Evolutionary conservation across 2,888 invertebrate species (phyloP).

Genomic region (Allolobophora icterica): DNA sequence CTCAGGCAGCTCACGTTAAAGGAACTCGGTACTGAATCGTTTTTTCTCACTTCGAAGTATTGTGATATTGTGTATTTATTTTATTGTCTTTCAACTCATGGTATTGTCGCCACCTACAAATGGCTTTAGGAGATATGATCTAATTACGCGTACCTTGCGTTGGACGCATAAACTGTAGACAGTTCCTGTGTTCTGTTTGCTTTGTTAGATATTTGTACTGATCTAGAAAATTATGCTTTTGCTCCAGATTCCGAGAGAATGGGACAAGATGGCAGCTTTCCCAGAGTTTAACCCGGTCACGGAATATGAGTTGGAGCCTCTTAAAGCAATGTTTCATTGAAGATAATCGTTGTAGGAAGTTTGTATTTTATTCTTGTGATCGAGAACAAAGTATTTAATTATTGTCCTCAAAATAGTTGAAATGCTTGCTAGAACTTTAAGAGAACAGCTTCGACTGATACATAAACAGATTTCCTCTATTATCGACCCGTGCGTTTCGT

Average conservation of each 20-base stretch:
- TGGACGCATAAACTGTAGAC: not conserved
- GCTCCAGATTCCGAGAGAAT: not conserved
- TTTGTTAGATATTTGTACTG: not conserved
- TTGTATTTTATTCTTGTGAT: not conserved
- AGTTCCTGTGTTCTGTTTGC: not conserved
- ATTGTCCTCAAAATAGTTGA: not conserved
- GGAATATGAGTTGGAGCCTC: not conserved
- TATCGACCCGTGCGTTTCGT: not conserved
- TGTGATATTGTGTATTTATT: not conserved
- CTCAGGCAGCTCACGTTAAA: no score
- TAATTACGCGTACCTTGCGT: not conserved
- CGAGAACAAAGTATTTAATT: not conserved
- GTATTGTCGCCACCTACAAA: not conserved
- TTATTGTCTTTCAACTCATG: not conserved
- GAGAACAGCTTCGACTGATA: not conserved
- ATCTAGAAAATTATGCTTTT: not conserved
- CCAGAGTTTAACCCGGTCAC: not conserved
- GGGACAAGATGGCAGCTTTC: not conserved
- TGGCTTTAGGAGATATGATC: not conserved
- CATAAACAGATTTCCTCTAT: not conserved
- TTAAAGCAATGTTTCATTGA: not conserved
- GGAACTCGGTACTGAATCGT: not conserved
- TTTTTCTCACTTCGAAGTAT: conserved; percentile 7
- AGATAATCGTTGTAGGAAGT: not conserved
- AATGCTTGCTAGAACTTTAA: not conserved